phyloP scores from a whole-genome alignment of 1,140 invertebrate species.

The Phymastichus coffea region DNA sequence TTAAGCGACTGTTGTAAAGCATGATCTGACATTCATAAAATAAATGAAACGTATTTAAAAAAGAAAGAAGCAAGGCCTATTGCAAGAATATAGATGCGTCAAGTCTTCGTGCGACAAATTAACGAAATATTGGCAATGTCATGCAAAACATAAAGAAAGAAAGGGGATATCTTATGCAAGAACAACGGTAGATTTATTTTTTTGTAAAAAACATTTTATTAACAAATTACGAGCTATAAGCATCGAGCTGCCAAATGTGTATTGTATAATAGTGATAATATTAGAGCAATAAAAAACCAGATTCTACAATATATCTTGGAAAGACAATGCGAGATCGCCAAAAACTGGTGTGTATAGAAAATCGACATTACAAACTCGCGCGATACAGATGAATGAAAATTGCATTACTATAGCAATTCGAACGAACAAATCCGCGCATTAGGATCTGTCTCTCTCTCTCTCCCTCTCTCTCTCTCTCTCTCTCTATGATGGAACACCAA shows the following conservation, averaged over 20 bases:
- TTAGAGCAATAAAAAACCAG: constrained; percentile 28
- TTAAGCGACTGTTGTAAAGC: no score
- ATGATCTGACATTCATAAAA: no score
- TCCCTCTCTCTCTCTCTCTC: no score
- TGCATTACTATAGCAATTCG: constrained; percentile 4
- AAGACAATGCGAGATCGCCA: no score
- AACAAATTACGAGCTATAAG: constrained; percentile 28
- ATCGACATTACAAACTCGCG: neutral
- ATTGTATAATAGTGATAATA: constrained; percentile 1
- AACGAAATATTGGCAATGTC: neutral
- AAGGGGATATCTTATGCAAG: constrained; percentile 19
- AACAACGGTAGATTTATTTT: constrained; percentile 25
- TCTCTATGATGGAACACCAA: constrained; percentile 1
- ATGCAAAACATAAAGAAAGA: constrained; percentile 11
- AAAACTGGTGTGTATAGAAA: no score
- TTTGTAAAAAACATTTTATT: constrained; percentile 24
- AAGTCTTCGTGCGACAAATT: constrained; percentile 11
- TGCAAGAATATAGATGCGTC: no score
- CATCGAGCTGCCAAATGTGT: constrained; percentile 13
- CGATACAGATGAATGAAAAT: neutral
- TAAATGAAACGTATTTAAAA: no score
- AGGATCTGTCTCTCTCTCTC: constrained; percentile 27
- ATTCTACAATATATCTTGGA: no score
- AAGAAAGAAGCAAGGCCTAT: no score
- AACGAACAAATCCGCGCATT: constrained; percentile 15